These are phyloP conservation scores for Corythucha ciliata DNA, from an alignment of 2,888 invertebrate species.

Conservation along the genomic window DNA sequence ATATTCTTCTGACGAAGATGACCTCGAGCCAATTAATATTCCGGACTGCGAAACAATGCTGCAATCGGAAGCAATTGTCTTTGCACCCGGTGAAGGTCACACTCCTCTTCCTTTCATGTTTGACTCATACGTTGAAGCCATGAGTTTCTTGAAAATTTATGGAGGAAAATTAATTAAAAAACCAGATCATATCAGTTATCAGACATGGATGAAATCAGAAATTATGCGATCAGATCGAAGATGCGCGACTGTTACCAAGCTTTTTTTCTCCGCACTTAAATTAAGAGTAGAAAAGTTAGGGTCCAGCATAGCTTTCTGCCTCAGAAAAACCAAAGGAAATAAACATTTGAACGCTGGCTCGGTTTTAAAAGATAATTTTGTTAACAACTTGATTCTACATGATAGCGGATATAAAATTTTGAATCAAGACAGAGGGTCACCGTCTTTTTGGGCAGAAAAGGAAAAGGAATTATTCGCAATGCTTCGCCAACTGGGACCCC, in stretches of 20 bases:
- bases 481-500: slow-evolving; percentile 31
- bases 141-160: slow-evolving; percentile 23
- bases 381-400: slow-evolving; percentile 3
- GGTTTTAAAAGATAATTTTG: background rate
- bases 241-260: background rate
- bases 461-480: slow-evolving; percentile 34
- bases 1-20: slow-evolving; percentile 11
- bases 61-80: slow-evolving; percentile 14
- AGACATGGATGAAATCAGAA: too few relatives aligned
- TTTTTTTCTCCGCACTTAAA: slow-evolving; percentile 10
- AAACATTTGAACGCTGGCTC: background rate
- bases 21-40: slow-evolving; percentile 13
- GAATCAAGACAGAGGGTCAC: slow-evolving; percentile 20
- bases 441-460: slow-evolving; percentile 34
- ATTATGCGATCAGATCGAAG: slow-evolving; percentile 14
- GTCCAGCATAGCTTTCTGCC: background rate
- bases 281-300: slow-evolving; percentile 11
- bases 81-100: slow-evolving; percentile 21
- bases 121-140: slow-evolving; percentile 14
- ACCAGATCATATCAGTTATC: too few relatives aligned
- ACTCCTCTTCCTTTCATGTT: slow-evolving; percentile 17
- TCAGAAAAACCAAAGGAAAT: slow-evolving; percentile 18
- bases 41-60: background rate
- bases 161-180: too few relatives aligned
- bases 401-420: slow-evolving; percentile 12